Percentiles rank a stretch among this genome's conserved stretches.
These are phyloP conservation scores for Callocephalon fimbriatum DNA, from an alignment of 2,113 vertebrate species.

Conservation along the genomic window DNA sequence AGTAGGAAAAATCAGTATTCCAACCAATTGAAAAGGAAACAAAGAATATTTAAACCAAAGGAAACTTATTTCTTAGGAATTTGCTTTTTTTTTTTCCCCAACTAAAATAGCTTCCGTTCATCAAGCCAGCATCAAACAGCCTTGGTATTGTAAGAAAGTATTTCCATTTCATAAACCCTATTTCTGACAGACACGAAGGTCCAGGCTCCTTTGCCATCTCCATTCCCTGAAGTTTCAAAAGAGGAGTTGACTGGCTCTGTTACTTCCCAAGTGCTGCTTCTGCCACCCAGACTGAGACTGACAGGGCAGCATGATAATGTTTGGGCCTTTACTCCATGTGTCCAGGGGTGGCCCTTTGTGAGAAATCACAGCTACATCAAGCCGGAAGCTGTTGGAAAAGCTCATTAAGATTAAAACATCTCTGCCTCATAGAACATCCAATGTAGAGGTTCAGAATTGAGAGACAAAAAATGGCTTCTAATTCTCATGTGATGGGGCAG, in stretches of 20 bases:
- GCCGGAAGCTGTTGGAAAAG: neutral
- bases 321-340: neutral
- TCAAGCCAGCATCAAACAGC: neutral
- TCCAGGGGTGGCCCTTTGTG: neutral
- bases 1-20: neutral
- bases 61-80: neutral
- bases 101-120: neutral
- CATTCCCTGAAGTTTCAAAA: neutral
- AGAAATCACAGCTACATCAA: neutral
- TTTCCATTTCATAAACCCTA: neutral
- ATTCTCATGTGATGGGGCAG: neutral
- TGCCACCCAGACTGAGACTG: neutral
- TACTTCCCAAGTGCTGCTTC: neutral
- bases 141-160: neutral
- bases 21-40: neutral
- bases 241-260: neutral
- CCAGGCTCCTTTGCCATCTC: neutral
- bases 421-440: neutral
- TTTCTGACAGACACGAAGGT: neutral
- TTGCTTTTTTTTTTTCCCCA: neutral
- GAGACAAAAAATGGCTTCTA: neutral
- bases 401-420: neutral
- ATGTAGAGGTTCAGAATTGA: rapidly evolving
- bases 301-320: neutral
- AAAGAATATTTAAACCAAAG: neutral